Evolutionary conservation across 2,888 invertebrate species (phyloP).

Genomic region (Bhutanitis thaidina): DNA sequence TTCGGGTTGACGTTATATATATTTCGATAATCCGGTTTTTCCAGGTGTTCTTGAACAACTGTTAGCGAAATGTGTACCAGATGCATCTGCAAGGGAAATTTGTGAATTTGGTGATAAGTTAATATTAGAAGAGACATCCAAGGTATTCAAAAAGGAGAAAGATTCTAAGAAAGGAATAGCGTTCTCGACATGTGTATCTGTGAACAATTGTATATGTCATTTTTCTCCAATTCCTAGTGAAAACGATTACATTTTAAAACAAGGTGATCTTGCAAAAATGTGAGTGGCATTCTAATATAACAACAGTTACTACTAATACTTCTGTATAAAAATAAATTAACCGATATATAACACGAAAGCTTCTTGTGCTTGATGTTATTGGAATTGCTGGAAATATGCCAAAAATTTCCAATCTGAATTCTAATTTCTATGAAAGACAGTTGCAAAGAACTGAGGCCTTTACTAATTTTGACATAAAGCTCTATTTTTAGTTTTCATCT

Average conservation of each 20-base stretch:
- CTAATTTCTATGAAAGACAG: too few species aligned
- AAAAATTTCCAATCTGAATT: too few species aligned
- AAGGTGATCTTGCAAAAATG: constrained; percentile 98
- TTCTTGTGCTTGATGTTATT: too few species aligned
- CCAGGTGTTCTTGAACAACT: constrained; percentile 93
- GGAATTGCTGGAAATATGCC: too few species aligned
- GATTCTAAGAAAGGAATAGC: constrained; percentile 99
- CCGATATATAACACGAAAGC: too few species aligned
- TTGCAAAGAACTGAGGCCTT: too few species aligned
- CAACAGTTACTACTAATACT: too few species aligned
- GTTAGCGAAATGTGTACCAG: constrained; percentile 91
- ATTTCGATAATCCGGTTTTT: too few species aligned
- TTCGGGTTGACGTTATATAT: too few species aligned
- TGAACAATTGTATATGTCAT: constrained; percentile 99
- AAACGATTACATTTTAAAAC: constrained; percentile 90
- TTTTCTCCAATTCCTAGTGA: constrained; percentile 98
- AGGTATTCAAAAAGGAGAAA: constrained; percentile 99
- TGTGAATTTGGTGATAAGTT: constrained; percentile 95
- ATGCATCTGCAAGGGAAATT: constrained; percentile 93
- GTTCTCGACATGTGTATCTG: constrained; percentile 98
- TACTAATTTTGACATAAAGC: too few species aligned
- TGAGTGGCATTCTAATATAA: constrained; percentile 73
- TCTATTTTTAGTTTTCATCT: too few species aligned
- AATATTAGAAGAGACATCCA: constrained; percentile 93
- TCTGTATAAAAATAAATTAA: too few species aligned